A percentile compares a stretch with the other conserved stretches of the same genome.
Conservation (phyloP, 2,113 vertebrate genomes). For the Loxodonta africana region DNA sequence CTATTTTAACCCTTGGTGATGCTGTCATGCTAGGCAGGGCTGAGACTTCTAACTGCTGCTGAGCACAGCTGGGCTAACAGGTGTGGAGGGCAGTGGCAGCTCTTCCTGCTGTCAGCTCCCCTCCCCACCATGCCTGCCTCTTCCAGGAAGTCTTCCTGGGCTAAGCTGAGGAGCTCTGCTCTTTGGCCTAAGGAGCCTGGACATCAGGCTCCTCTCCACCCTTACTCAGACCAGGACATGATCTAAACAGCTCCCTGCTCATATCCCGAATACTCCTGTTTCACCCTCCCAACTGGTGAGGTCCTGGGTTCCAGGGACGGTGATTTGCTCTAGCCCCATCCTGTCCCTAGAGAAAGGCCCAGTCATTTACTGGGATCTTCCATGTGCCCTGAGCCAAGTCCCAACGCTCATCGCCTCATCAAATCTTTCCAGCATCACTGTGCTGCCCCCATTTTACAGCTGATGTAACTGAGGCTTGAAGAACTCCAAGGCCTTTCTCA, state of each 20-base stretch:
- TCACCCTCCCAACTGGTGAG: background rate
- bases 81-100: slow-evolving; percentile 11
- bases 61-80: slow-evolving; percentile 81
- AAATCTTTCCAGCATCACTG: background rate
- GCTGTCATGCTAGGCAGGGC: background rate
- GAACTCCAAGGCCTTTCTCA: background rate
- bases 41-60: slow-evolving; percentile 49
- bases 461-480: background rate
- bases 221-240: background rate
- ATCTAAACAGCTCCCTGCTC: background rate
- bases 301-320: background rate
- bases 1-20: slow-evolving; percentile 72
- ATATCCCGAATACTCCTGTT: slow-evolving; percentile 9
- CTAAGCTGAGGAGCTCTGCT: background rate
- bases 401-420: background rate
- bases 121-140: background rate
- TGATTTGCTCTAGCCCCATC: background rate
- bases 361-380: background rate
- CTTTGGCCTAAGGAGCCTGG: background rate
- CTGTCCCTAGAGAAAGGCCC: background rate
- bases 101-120: slow-evolving; percentile 5
- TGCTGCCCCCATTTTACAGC: background rate
- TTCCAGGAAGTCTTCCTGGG: slow-evolving; percentile 67
- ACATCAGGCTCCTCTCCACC: background rate
- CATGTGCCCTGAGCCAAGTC: background rate